Evolutionary conservation across 2,113 vertebrate species (phyloP).

Genomic region (Eurystomus gularis): DNA sequence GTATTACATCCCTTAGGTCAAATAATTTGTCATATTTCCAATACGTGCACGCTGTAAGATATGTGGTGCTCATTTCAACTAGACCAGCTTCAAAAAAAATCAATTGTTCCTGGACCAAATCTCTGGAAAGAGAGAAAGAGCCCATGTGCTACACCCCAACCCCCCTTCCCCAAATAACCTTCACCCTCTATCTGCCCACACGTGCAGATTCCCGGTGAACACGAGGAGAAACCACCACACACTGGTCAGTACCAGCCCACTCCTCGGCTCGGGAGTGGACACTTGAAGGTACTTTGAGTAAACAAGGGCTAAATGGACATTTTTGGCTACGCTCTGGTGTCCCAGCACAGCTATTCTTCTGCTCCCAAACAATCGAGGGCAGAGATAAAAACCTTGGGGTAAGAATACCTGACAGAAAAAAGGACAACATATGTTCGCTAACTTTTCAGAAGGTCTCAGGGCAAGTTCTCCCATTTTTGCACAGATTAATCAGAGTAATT

Average conservation of each 20-base stretch:
- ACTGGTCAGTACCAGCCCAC: rapidly evolving
- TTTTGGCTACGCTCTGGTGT: neutral
- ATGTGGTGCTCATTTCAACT: neutral
- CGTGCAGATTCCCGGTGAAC: neutral
- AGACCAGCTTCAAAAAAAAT: neutral
- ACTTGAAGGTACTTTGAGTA: neutral
- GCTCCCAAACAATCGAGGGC: neutral
- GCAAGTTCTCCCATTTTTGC: neutral
- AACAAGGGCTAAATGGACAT: neutral
- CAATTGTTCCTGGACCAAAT: neutral
- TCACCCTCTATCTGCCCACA: rapidly evolving
- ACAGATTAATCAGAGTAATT: conserved; percentile 23
- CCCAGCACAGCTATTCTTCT: neutral
- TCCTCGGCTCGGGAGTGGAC: neutral
- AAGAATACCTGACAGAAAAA: neutral
- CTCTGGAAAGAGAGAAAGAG: neutral
- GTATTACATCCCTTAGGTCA: neutral
- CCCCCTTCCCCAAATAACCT: neutral
- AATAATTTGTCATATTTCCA: neutral
- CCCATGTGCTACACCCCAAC: too few relatives aligned
- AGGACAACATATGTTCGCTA: neutral
- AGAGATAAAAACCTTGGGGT: neutral
- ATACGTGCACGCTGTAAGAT: neutral
- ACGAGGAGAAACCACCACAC: neutral
- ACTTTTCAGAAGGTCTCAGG: conserved; percentile 10